Evolutionary conservation across 2,888 invertebrate genomes (phyloP).

Genomic region (Thymelicus sylvestris): DNA sequence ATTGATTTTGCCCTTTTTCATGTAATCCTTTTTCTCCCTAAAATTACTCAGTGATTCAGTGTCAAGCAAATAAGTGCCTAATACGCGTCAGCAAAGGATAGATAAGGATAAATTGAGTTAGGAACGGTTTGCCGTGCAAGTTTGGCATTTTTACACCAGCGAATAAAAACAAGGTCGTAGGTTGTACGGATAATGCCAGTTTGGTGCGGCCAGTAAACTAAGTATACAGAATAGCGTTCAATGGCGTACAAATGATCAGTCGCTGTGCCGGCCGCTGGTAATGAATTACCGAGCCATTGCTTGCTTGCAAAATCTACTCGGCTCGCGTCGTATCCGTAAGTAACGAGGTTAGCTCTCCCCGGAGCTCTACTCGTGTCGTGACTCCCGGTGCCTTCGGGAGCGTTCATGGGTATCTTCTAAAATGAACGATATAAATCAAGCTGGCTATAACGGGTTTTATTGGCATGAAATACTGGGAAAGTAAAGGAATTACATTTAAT

Average conservation of each 20-base stretch:
- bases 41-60: too few relatives aligned
- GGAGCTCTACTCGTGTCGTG: conserved; percentile 62
- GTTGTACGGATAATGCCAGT: too few relatives aligned
- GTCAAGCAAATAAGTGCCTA: too few relatives aligned
- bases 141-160: too few relatives aligned
- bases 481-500: conserved; percentile 53
- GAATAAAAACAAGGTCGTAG: too few relatives aligned
- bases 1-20: too few relatives aligned
- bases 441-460: conserved; percentile 65
- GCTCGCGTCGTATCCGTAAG: conserved; percentile 62
- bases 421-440: conserved; percentile 74
- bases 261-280: conserved; percentile 60
- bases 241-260: conserved; percentile 68
- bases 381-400: conserved; percentile 73
- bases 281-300: conserved; percentile 75
- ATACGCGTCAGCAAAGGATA: too few relatives aligned
- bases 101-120: too few relatives aligned
- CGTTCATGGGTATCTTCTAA: conserved; percentile 71
- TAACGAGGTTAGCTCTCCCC: conserved; percentile 69
- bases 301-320: conserved; percentile 73
- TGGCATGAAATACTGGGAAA: conserved; percentile 60
- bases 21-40: too few relatives aligned
- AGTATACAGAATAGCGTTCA: conserved; percentile 54
- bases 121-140: too few relatives aligned
- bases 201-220: background rate